Base-by-base conservation (phyloP, 1,140 invertebrate genomes). In the Caenorhabditis inopinata region DNA sequence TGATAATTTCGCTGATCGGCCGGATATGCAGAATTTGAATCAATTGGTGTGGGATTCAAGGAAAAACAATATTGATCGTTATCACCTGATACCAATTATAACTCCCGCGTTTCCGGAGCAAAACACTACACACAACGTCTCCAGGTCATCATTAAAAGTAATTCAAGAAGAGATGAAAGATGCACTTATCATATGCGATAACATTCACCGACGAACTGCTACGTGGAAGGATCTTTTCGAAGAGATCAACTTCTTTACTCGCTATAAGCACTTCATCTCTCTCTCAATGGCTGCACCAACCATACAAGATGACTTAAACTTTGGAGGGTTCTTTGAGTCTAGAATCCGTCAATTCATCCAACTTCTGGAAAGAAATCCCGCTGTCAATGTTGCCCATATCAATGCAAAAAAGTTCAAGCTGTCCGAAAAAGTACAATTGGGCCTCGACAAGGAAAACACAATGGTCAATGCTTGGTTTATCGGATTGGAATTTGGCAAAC, bases 51-150 rank as follows among this genome's bases (percentile, higher is more conserved):
- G 96, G 96, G 95, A 97, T 91, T 95, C 96, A 16, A 32, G 87
- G 38, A 83, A 18, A 12, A 68, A 81, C 11, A 32, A 80, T 68
- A 84, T 84, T 81, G 74, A 85, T 47, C 58, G 84, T n/a, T 86
- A 23, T 23, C 97, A 99, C 91, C 89, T 98, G 78, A 99, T 99
- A 97, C 97, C 97, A 0, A 99, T 99, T 83, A 99, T 99, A 78
- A 99, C 97, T 0, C 97, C 97, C 2, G 96, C 96, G 4, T 99
- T 98, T 91, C 97, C 97, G 7, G 96, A 99, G 89, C 97, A 99
- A 91, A 99, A 99, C 91, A 98, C 96, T 2, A 99, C 97, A 9
- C 98, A 96, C 88, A 99, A 99, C 87, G 97, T 98, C 1, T 96
- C 95, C 0, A 91, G 92, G 14, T 97, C 96, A 1, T 98, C 96